Percentiles rank a stretch among this genome's conserved stretches.
phyloP scores from a whole-genome alignment of 1,140 invertebrate genomes.

The Eciton burchellii region DNA sequence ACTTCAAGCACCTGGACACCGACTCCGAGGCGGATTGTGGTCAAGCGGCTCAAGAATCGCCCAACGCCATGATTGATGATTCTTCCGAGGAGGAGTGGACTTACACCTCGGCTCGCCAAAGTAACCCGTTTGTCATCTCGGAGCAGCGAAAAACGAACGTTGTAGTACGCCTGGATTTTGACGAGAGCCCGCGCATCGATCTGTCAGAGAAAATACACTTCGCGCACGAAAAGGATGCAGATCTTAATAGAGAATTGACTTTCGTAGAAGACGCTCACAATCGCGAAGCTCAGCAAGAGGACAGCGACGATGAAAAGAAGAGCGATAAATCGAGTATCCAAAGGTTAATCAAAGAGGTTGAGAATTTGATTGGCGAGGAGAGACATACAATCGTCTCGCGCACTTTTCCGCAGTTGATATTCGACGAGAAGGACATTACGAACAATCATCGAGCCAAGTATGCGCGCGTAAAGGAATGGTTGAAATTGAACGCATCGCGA shows the following conservation, averaged over 20 bases:
- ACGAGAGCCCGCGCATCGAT: slow-evolving; percentile 71
- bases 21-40: slow-evolving; percentile 88
- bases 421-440: slow-evolving; percentile 84
- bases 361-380: slow-evolving; percentile 88
- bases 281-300: slow-evolving; percentile 47
- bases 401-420: slow-evolving; percentile 85
- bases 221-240: slow-evolving; percentile 10
- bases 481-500: slow-evolving; percentile 84
- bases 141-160: slow-evolving; percentile 75
- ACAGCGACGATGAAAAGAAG: slow-evolving; percentile 84
- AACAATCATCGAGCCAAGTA: slow-evolving; percentile 87
- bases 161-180: slow-evolving; percentile 77
- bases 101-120: slow-evolving; percentile 85
- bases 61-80: slow-evolving; percentile 84
- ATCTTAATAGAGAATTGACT: slow-evolving; percentile 40
- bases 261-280: slow-evolving; percentile 42
- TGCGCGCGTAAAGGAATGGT: slow-evolving; percentile 89
- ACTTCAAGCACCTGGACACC: slow-evolving; percentile 93
- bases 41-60: slow-evolving; percentile 67
- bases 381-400: slow-evolving; percentile 81
- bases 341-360: slow-evolving; percentile 89
- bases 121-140: slow-evolving; percentile 61
- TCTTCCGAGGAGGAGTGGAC: slow-evolving; percentile 91
- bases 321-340: slow-evolving; percentile 86
- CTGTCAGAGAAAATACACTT: slow-evolving; percentile 55